Conservation (phyloP, 92 coral and sea anemone species). For the Porites rus region DNA sequence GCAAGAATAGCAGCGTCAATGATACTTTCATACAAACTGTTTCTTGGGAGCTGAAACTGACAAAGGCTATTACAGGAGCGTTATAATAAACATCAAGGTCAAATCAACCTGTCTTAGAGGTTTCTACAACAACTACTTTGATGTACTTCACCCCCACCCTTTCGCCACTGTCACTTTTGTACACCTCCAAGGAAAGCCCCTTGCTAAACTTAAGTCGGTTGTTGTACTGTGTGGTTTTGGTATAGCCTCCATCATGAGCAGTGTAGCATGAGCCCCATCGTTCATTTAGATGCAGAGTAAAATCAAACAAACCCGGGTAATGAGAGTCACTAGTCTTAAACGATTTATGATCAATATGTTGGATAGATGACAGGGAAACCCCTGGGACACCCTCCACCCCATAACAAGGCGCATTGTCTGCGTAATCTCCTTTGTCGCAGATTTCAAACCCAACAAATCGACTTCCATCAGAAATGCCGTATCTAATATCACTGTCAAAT, state of each 20-base stretch:
- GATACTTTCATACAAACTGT: no score
- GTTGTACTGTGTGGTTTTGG: slow-evolving; percentile 13
- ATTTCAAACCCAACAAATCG: slow-evolving; percentile 29
- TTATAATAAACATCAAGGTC: no score
- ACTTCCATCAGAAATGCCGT: slow-evolving; percentile 40
- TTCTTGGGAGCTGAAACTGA: no score
- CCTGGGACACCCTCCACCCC: slow-evolving; percentile 44
- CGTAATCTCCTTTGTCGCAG: slow-evolving; percentile 26
- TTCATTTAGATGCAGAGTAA: slow-evolving; percentile 28
- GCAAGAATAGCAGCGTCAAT: no score
- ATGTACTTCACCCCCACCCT: slow-evolving; percentile 46
- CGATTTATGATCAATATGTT: not conserved
- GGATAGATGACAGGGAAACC: slow-evolving; percentile 1
- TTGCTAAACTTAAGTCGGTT: slow-evolving; percentile 39
- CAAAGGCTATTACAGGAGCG: no score
- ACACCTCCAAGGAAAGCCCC: slow-evolving; percentile 55
- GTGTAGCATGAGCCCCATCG: slow-evolving; percentile 59
- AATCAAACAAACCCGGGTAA: slow-evolving; percentile 32
- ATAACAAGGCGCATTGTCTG: slow-evolving; percentile 18
- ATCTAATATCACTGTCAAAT: slow-evolving; percentile 15
- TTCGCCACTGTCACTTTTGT: slow-evolving; percentile 36
- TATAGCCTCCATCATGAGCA: slow-evolving; percentile 52
- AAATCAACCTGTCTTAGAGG: not conserved
- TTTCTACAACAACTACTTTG: slow-evolving; percentile 22
- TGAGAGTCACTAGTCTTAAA: not conserved